Evolutionary conservation across 2,888 invertebrate species (phyloP), one percentile per base, ranked within the genome.

Genomic region (Drosophila stalkeri): DNA sequence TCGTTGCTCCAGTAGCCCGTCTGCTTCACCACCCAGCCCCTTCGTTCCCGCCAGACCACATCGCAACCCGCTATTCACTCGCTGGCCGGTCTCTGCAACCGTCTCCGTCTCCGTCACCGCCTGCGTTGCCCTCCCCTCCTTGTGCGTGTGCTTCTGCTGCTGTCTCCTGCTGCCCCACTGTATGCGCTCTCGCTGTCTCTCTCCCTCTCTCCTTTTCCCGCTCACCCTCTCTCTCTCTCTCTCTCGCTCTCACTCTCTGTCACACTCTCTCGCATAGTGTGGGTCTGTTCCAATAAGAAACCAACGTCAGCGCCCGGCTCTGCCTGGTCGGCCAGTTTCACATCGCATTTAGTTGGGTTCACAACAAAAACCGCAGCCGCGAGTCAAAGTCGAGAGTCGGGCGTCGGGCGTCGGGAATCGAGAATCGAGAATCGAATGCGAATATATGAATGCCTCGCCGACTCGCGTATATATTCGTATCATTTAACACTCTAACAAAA

Each of bases 341-440:
- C 91, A 92, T 92, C 92, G 92, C 92, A 92, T 92, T 92, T 91
- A 91, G 92, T 91, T 90, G 92, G 91, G 92, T 92, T 92, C 92
- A 91, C 93, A 91, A 89, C 87, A 79, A 74, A 78, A 88, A 85
- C 90, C 77, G 90, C 85, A 80, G 90, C 72, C 89, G 84, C 89
- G 87, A 72, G 64, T 75, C 82, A 63, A 60, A 65, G 52, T 60
- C 66, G 72, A 65, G 77, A 72, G 54, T 59, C 55, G 72, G 27
- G 41, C 63, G 47, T 65, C 69, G 59, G 55, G 64, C 55, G 47
- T 49, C 63, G 57, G 62, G 12, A 11, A 12, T 35, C 35, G 35
- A 8, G 66, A 59, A 60, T 37, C 49, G 59, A 71, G 62, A 68
- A 77, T 67, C 66, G 68, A 77, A 72, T 51, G 59, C 60, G 60